These are phyloP conservation scores for Lycopodina hypogea DNA, from an alignment of 37 sponge, comb jelly and placozoan genomes.

Conservation along the genomic window DNA sequence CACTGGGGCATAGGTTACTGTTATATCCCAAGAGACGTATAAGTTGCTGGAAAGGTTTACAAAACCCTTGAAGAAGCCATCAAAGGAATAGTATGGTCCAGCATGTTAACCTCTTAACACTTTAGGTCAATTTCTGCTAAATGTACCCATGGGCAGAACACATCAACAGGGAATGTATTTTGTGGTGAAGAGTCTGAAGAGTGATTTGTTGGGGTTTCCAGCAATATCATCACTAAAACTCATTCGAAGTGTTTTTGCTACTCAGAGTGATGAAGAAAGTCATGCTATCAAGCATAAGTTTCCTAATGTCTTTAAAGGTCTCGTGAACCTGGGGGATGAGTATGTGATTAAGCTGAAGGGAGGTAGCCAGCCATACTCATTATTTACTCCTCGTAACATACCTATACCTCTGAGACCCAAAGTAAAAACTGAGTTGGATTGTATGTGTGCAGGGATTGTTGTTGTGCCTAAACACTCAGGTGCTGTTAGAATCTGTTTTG, in stretches of 20 bases:
- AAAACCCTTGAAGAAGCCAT: neutral
- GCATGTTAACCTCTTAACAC: slow-evolving; percentile 17
- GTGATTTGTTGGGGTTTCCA: too few species aligned
- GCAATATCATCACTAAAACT: neutral
- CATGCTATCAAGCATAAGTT: neutral
- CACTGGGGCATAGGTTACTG: slow-evolving; percentile 69
- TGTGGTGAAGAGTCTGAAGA: too few species aligned
- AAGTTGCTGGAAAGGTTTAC: too few species aligned
- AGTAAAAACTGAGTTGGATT: slow-evolving; percentile 18
- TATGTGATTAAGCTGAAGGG: neutral
- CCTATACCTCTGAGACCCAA: too few species aligned
- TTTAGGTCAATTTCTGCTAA: slow-evolving; percentile 25
- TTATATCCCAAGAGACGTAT: too few species aligned
- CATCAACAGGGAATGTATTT: too few species aligned
- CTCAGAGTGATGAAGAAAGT: too few species aligned
- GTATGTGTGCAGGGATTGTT: slow-evolving; percentile 58
- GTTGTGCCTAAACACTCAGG: slow-evolving; percentile 33
- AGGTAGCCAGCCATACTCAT: slow-evolving; percentile 29
- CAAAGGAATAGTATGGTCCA: slow-evolving; percentile 18
- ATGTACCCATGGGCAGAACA: neutral
- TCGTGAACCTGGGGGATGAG: neutral
- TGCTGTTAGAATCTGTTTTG: slow-evolving; percentile 48
- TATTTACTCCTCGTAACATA: slow-evolving; percentile 41
- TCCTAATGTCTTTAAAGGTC: neutral
- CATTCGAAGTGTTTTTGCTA: too few species aligned